Percentiles rank a stretch among this genome's conserved stretches.
Evolutionary conservation across 2,888 invertebrate species (phyloP).

Genomic region (Frankliniella fusca): DNA sequence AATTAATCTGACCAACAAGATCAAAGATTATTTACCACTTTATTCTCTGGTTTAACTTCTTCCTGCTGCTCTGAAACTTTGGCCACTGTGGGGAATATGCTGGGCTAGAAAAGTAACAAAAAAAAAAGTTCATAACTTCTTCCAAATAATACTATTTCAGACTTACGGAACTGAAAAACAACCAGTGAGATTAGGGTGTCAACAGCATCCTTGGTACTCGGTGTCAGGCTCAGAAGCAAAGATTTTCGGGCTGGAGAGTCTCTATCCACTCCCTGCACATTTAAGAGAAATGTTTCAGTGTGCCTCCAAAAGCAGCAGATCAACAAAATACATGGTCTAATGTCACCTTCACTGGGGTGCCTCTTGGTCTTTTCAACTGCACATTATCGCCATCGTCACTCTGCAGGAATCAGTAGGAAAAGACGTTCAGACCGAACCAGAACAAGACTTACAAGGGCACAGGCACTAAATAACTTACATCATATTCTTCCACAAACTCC

Average conservation of each 20-base stretch:
- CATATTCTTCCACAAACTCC: background rate
- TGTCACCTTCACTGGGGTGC: background rate
- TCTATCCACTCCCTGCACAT: background rate
- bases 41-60: background rate
- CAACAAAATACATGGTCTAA: background rate
- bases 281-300: background rate
- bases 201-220: background rate
- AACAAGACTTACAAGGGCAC: background rate
- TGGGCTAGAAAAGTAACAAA: background rate
- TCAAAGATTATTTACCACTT: background rate
- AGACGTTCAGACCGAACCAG: background rate
- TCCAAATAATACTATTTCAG: background rate
- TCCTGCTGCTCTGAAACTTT: background rate
- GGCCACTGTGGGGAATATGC: background rate
- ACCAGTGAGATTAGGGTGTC: background rate
- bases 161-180: background rate
- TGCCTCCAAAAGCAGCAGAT: background rate
- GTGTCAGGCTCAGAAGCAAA: background rate
- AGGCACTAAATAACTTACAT: background rate
- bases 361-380: background rate
- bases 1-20: background rate
- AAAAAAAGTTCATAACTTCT: background rate
- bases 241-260: too few relatives aligned
- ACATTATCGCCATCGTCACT: background rate
- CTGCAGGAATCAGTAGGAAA: too few relatives aligned